Percentiles rank a stretch among this genome's conserved stretches.
These are phyloP conservation scores for Dipodomys stephensi DNA, from an alignment of 2,113 vertebrate species.

Conservation along the genomic window DNA sequence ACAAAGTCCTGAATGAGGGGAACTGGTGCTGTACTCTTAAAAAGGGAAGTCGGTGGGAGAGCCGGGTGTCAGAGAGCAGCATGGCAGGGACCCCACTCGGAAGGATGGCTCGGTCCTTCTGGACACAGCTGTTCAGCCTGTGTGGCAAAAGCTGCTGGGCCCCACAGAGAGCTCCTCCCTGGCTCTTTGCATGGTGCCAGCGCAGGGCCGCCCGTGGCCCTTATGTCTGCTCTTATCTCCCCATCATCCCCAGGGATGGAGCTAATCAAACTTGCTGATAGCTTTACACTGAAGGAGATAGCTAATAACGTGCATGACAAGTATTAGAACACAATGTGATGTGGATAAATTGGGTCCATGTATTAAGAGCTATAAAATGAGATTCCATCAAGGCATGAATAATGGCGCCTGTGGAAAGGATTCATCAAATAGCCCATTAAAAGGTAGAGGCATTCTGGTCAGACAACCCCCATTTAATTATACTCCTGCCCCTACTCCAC, in stretches of 20 bases:
- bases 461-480: conserved; percentile 77
- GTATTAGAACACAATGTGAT: conserved; percentile 82
- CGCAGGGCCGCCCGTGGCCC: not conserved
- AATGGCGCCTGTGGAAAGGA: conserved; percentile 76
- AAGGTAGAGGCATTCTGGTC: conserved; percentile 71
- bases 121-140: not conserved
- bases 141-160: not conserved
- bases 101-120: not conserved
- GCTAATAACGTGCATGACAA: conserved; percentile 81
- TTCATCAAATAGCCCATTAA: conserved; percentile 77
- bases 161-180: not conserved
- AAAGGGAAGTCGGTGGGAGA: not conserved
- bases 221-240: conserved; percentile 57
- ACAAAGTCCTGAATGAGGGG: not conserved
- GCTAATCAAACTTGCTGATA: conserved; percentile 79
- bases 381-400: conserved; percentile 61
- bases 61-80: not conserved
- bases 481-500: conserved; percentile 45
- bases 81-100: not conserved
- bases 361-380: conserved; percentile 78
- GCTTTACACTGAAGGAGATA: conserved; percentile 77
- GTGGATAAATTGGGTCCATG: conserved; percentile 79
- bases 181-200: not conserved
- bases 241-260: conserved; percentile 53
- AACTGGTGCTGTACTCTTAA: not conserved